A percentile compares a stretch with the other conserved stretches of the same genome.
Evolutionary conservation across 1,140 invertebrate genomes (phyloP).

Genomic region (Octopus bimaculoides): DNA sequence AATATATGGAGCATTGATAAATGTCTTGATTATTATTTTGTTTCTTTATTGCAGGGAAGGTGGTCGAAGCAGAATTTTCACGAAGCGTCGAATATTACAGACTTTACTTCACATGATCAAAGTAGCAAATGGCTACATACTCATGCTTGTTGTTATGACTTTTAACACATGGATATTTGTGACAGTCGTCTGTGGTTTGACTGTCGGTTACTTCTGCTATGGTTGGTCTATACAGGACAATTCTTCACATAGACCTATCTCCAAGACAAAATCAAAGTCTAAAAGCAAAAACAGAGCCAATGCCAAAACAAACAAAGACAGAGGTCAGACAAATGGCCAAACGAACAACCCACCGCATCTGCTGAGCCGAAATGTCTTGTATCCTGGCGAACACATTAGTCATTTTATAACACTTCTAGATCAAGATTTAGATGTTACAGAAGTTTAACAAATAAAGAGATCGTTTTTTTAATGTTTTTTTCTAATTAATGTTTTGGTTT

Average conservation of each 20-base stretch:
- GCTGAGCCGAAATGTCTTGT: not conserved
- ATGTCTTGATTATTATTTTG: too few species aligned
- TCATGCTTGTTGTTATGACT: constrained; percentile 54
- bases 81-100: constrained; percentile 42
- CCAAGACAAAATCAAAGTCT: not conserved
- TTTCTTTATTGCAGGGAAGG: too few species aligned
- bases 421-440: not conserved
- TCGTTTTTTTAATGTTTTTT: too few species aligned
- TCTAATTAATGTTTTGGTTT: too few species aligned
- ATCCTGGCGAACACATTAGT: not conserved
- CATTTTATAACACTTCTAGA: not conserved
- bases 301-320: not conserved
- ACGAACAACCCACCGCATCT: not conserved
- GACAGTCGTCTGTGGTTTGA: constrained; percentile 39
- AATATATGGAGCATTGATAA: too few species aligned
- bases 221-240: constrained; percentile 30
- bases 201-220: constrained; percentile 49
- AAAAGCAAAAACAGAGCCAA: not conserved
- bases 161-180: constrained; percentile 50
- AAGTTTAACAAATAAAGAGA: not conserved
- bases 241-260: not conserved
- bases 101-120: constrained; percentile 48
- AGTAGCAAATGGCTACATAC: constrained; percentile 43
- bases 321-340: not conserved
- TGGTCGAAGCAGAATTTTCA: constrained; percentile 34